Percentiles rank a stretch among this genome's conserved stretches.
Evolutionary conservation across 2,113 vertebrate species (phyloP).

Genomic region (Todiramphus chloris): DNA sequence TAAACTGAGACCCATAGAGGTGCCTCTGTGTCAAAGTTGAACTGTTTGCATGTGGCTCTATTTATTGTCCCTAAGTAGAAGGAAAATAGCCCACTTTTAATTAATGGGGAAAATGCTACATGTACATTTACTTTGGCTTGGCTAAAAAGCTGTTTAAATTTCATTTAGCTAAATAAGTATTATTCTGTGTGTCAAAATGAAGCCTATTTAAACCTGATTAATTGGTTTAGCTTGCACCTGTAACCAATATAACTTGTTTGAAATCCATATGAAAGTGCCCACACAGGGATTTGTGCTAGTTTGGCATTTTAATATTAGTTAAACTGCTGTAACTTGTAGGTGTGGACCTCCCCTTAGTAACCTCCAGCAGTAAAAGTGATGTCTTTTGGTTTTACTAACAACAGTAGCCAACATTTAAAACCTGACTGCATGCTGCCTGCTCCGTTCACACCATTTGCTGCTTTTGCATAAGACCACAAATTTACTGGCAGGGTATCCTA

Average conservation of each 20-base stretch:
- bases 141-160: not conserved
- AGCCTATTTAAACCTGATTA: not conserved
- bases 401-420: not conserved
- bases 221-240: not conserved
- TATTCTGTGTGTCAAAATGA: not conserved
- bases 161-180: slow-evolving; percentile 13
- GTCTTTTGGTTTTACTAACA: not conserved
- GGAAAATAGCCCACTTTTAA: not conserved
- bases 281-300: not conserved
- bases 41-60: not conserved
- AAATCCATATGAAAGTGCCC: not conserved
- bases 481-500: not conserved
- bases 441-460: not conserved
- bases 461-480: not conserved
- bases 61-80: slow-evolving; percentile 11
- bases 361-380: not conserved
- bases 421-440: not conserved
- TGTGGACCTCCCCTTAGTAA: not conserved
- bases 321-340: not conserved
- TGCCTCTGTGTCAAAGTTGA: not conserved
- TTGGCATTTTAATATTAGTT: not conserved
- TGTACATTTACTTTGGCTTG: not conserved
- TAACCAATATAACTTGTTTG: not conserved
- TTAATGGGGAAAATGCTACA: not conserved
- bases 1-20: not conserved